These are phyloP conservation scores for Lithobates sylvaticus DNA, from an alignment of 2,797 vertebrate genomes.

Conservation along the genomic window DNA sequence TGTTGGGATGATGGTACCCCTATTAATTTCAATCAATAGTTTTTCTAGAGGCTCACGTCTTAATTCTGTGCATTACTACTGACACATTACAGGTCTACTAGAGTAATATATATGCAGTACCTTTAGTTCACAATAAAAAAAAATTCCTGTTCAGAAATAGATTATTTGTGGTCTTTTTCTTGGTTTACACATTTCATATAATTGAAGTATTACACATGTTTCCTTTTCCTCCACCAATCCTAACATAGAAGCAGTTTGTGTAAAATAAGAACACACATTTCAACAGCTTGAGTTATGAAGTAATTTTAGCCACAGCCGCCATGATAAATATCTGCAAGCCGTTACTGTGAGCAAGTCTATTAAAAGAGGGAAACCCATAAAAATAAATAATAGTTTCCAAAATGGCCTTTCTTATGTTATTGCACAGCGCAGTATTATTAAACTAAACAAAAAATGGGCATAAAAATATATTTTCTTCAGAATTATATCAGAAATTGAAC, in stretches of 20 bases:
- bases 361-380: constrained; percentile 13
- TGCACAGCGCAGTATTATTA: constrained; percentile 1
- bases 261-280: neutral
- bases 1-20: too few relatives aligned
- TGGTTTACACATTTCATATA: neutral
- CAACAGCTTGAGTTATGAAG: constrained; percentile 7
- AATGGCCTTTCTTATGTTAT: constrained; percentile 4
- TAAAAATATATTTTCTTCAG: constrained; percentile 8
- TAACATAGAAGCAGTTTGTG: neutral
- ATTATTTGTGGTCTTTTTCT: neutral
- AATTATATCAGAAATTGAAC: neutral
- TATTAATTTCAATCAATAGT: too few relatives aligned
- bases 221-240: neutral
- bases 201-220: neutral
- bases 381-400: constrained; percentile 25
- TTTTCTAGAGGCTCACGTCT: too few relatives aligned
- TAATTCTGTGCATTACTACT: too few relatives aligned
- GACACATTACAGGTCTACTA: too few relatives aligned
- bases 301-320: neutral
- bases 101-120: too few relatives aligned
- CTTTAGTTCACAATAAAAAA: too few relatives aligned
- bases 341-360: constrained; percentile 2
- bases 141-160: neutral
- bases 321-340: constrained; percentile 2
- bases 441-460: constrained; percentile 6